Evolutionary conservation across 2,113 vertebrate species (phyloP).

Genomic region (Periophthalmus modestus): DNA sequence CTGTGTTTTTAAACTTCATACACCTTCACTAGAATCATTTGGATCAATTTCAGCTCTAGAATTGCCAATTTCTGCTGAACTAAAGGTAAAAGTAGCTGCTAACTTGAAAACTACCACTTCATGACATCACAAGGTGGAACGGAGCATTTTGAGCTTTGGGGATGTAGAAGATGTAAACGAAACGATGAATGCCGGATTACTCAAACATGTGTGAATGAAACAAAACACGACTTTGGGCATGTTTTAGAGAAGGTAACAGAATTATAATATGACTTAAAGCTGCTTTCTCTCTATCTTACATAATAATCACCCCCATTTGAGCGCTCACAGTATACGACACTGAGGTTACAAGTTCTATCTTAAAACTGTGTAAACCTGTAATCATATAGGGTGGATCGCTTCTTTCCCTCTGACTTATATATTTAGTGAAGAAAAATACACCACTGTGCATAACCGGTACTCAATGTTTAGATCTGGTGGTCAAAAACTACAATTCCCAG

Average conservation of each 20-base stretch:
- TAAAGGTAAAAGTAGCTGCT: too few relatives aligned
- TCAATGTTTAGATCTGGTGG: constrained; percentile 60
- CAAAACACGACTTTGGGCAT: too few relatives aligned
- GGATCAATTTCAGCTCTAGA: too few relatives aligned
- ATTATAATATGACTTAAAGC: background rate
- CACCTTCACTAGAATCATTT: too few relatives aligned
- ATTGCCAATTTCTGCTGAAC: too few relatives aligned
- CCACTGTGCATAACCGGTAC: constrained; percentile 48
- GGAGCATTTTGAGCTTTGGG: too few relatives aligned
- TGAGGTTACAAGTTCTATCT: constrained; percentile 43
- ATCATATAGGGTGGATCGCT: constrained; percentile 75
- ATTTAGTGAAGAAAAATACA: constrained; percentile 72
- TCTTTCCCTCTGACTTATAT: constrained; percentile 64
- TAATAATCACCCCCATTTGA: constrained; percentile 10
- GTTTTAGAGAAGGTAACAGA: background rate
- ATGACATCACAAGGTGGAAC: too few relatives aligned
- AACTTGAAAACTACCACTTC: too few relatives aligned
- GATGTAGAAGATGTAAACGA: too few relatives aligned
- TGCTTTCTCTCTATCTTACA: background rate
- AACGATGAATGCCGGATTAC: too few relatives aligned
- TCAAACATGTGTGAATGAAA: too few relatives aligned
- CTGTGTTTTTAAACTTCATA: too few relatives aligned
- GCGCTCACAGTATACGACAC: constrained; percentile 11
- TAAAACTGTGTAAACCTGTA: constrained; percentile 57
- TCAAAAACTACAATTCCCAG: constrained; percentile 57